phyloP scores from a whole-genome alignment of 2,113 vertebrate species.

The Poeciliopsis occidentalis region DNA sequence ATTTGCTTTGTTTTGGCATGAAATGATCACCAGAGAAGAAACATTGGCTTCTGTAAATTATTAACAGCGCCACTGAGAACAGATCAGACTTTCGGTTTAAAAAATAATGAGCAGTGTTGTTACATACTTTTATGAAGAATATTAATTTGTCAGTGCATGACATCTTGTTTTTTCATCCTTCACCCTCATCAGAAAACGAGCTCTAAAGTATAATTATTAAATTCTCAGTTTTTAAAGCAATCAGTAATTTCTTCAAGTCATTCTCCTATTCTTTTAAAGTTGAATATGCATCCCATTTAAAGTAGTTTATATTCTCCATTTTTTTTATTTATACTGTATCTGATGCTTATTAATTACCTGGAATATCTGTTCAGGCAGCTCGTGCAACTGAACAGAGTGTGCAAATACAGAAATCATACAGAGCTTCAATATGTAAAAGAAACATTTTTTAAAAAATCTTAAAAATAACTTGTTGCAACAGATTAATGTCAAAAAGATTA shows the following conservation, averaged over 20 bases:
- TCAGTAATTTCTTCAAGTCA: background rate
- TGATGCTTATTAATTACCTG: no score
- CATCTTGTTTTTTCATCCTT: background rate
- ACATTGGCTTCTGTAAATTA: background rate
- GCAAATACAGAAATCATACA: no score
- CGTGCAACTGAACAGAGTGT: no score
- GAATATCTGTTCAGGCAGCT: no score
- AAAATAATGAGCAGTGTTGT: background rate
- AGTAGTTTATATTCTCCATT: background rate
- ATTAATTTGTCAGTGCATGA: background rate
- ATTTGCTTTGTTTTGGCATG: no score
- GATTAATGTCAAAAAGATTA: no score
- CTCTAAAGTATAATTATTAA: background rate
- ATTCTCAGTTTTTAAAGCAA: background rate
- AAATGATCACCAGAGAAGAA: background rate
- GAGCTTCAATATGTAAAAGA: no score
- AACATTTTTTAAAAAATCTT: no score
- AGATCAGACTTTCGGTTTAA: background rate
- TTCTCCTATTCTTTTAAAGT: background rate
- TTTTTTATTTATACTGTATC: no score
- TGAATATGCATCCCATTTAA: background rate
- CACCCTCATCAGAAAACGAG: background rate
- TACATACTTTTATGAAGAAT: background rate
- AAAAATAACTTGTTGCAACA: no score
- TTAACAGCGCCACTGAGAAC: background rate